phyloP scores from a whole-genome alignment of 2,113 vertebrate species.

The Hippocampus zosterae region DNA sequence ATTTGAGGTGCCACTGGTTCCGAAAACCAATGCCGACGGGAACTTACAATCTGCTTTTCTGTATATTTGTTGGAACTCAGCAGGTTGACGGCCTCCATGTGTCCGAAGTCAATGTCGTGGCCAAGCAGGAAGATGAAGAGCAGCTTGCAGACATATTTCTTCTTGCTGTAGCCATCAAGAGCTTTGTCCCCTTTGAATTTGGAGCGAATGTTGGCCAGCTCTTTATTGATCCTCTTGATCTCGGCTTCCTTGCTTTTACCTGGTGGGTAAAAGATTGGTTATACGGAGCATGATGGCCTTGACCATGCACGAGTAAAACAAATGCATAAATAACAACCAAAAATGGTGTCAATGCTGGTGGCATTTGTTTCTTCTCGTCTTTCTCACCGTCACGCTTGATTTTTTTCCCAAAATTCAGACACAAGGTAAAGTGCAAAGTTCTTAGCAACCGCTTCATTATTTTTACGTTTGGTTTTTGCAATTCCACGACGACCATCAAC shows the following conservation, averaged over 20 bases:
- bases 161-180: constrained; percentile 92
- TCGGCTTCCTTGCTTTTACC: constrained; percentile 94
- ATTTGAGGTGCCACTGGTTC: not conserved
- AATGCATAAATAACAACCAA: too few relatives aligned
- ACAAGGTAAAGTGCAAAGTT: too few relatives aligned
- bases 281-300: not conserved
- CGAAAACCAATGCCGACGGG: not conserved
- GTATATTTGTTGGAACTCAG: constrained; percentile 95
- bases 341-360: not conserved
- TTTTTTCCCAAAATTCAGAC: too few relatives aligned
- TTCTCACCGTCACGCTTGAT: too few relatives aligned
- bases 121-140: constrained; percentile 93
- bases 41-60: constrained; percentile 91
- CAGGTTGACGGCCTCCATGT: constrained; percentile 93
- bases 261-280: constrained; percentile 32
- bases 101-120: constrained; percentile 92
- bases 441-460: too few relatives aligned
- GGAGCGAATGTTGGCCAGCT: constrained; percentile 90
- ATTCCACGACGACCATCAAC: too few relatives aligned
- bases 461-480: too few relatives aligned
- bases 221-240: constrained; percentile 93
- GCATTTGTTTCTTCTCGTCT: not conserved
- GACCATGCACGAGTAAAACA: not conserved
- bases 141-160: constrained; percentile 91
- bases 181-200: constrained; percentile 96